A percentile compares a stretch with the other conserved stretches of the same genome.
Evolutionary conservation across 2,888 invertebrate species (phyloP).

Genomic region (Sinohyriopsis cumingii): DNA sequence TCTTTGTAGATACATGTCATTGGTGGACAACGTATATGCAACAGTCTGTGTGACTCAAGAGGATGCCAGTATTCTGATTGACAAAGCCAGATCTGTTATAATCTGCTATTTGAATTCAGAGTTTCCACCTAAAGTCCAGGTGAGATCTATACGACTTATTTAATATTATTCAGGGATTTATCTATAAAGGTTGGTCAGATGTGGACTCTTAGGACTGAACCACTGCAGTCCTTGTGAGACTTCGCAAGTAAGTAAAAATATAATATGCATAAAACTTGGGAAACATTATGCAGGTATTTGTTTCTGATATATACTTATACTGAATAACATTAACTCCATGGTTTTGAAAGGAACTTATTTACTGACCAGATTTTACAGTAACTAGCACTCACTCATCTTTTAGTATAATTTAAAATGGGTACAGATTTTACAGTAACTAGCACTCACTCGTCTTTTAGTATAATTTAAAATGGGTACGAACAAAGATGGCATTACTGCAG

Average conservation of each 20-base stretch:
- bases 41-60: conserved; percentile 26
- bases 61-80: conserved; percentile 38
- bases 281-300: background rate
- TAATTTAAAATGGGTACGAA: too few species aligned
- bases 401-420: too few species aligned
- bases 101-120: conserved; percentile 50
- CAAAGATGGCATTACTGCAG: too few species aligned
- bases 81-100: conserved; percentile 49
- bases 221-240: too few species aligned
- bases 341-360: background rate
- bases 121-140: conserved; percentile 52
- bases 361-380: too few species aligned
- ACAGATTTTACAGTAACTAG: too few species aligned
- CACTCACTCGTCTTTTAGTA: too few species aligned
- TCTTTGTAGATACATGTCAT: conserved; percentile 32
- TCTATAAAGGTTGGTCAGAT: too few species aligned
- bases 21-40: conserved; percentile 27
- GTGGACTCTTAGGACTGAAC: too few species aligned
- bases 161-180: background rate
- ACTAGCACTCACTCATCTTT: too few species aligned
- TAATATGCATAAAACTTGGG: background rate
- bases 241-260: background rate
- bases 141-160: conserved; percentile 1
- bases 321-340: background rate
- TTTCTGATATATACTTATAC: background rate